Evolutionary conservation across 1,140 invertebrate genomes (phyloP).

Genomic region (Macrobrachium nipponense): DNA sequence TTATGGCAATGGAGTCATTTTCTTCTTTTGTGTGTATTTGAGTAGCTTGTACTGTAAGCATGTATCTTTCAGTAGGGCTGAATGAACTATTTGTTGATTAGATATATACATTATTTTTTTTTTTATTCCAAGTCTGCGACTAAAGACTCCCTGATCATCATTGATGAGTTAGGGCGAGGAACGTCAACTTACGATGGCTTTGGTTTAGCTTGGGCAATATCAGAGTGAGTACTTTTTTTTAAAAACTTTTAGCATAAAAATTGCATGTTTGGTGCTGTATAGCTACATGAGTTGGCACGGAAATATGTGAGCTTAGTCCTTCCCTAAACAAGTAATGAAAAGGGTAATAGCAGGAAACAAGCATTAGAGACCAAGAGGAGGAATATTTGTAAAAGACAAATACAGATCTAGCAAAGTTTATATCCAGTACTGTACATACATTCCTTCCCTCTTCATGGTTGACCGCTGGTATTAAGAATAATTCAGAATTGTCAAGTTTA

Average conservation of each 20-base stretch:
- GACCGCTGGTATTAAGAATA: too few relatives aligned
- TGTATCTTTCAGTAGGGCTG: slow-evolving; percentile 37
- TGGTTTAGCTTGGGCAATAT: slow-evolving; percentile 97
- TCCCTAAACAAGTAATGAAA: not conserved
- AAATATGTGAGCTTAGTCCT: too few relatives aligned
- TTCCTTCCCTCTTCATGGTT: too few relatives aligned
- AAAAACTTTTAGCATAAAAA: not conserved
- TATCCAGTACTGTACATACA: too few relatives aligned
- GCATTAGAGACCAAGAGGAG: too few relatives aligned
- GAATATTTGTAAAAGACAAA: too few relatives aligned
- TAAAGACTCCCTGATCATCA: slow-evolving; percentile 87
- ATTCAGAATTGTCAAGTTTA: too few relatives aligned
- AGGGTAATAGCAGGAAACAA: too few relatives aligned
- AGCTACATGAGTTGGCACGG: too few relatives aligned
- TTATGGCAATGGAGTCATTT: too few relatives aligned
- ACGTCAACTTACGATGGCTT: slow-evolving; percentile 99
- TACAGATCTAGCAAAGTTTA: too few relatives aligned
- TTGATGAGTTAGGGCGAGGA: slow-evolving; percentile 97
- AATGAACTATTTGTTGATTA: not conserved
- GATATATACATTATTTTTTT: not conserved
- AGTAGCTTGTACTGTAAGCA: not conserved
- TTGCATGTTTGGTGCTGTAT: too few relatives aligned
- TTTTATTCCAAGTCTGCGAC: slow-evolving; percentile 83
- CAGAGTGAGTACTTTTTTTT: slow-evolving; percentile 80
- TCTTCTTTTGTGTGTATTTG: not conserved